Percentiles rank a stretch among this genome's conserved stretches.
phyloP scores from a whole-genome alignment of 2,888 invertebrate genomes.

The Rhimphoctona megacephalus region DNA sequence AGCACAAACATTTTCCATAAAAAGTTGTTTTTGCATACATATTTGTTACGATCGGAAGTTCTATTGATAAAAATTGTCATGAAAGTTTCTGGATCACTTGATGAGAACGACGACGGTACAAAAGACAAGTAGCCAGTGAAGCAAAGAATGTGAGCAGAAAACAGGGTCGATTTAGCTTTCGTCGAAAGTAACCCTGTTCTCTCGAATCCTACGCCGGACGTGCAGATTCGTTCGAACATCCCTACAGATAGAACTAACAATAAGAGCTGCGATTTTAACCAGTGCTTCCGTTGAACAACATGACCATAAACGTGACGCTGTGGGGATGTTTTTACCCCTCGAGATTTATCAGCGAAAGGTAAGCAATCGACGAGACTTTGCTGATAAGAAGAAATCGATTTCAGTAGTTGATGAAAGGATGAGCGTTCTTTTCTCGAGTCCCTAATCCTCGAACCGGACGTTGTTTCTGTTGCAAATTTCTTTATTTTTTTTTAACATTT shows the following conservation, averaged over 20 bases:
- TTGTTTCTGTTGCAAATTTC: background rate
- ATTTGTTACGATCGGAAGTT: background rate
- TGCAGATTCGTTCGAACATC: background rate
- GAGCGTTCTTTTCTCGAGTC: background rate
- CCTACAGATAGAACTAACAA: background rate
- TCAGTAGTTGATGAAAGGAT: background rate
- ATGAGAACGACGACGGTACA: background rate
- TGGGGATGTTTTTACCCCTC: too few relatives aligned
- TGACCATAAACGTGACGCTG: background rate
- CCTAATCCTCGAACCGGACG: background rate
- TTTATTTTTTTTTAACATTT: background rate
- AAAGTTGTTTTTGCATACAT: background rate
- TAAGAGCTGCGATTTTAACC: background rate
- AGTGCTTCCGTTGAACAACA: too few relatives aligned
- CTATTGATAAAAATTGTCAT: background rate
- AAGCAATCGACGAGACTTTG: background rate
- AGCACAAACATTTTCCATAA: background rate
- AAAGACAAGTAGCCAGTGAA: background rate
- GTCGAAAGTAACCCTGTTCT: background rate
- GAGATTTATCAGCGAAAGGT: background rate
- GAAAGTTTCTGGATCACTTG: background rate
- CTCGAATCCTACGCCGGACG: background rate
- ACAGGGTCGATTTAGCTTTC: too few relatives aligned
- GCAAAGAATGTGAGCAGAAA: background rate
- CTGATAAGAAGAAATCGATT: background rate